phyloP scores from a whole-genome alignment of 1,140 invertebrate genomes.

The Hypsibius dujardini region DNA sequence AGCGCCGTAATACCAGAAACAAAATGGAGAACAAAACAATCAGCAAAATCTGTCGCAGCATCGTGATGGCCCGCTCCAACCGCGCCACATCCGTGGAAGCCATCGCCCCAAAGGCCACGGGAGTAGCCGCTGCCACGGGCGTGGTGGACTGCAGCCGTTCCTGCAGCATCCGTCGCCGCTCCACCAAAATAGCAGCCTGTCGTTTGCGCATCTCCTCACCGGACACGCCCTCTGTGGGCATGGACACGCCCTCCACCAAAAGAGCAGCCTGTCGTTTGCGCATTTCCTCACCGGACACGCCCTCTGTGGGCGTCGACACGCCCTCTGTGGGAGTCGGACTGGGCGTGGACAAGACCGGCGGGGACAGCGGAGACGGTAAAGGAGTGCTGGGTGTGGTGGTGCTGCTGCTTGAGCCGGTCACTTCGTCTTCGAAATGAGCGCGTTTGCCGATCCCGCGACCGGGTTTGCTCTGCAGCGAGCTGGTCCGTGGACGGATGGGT shows the following conservation, averaged over 20 bases:
- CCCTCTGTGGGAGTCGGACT: background rate
- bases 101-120: background rate
- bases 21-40: background rate
- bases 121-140: background rate
- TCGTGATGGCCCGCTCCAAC: background rate
- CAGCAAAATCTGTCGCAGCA: background rate
- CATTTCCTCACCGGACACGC: background rate
- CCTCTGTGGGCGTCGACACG: background rate
- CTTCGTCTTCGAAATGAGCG: background rate
- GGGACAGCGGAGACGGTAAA: background rate
- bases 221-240: background rate
- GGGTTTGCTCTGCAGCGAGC: slow-evolving; percentile 4
- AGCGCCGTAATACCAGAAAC: background rate
- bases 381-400: background rate
- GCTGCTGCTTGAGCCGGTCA: background rate
- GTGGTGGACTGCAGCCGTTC: background rate
- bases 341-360: background rate
- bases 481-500: slow-evolving; percentile 2
- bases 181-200: background rate
- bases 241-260: background rate
- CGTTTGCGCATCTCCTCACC: background rate
- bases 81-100: background rate
- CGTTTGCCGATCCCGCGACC: background rate
- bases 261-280: background rate
- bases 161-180: background rate